Evolutionary conservation across 1,140 invertebrate genomes (phyloP), one percentile per base, ranked within the genome.

Genomic region (Caenorhabditis inopinata): DNA sequence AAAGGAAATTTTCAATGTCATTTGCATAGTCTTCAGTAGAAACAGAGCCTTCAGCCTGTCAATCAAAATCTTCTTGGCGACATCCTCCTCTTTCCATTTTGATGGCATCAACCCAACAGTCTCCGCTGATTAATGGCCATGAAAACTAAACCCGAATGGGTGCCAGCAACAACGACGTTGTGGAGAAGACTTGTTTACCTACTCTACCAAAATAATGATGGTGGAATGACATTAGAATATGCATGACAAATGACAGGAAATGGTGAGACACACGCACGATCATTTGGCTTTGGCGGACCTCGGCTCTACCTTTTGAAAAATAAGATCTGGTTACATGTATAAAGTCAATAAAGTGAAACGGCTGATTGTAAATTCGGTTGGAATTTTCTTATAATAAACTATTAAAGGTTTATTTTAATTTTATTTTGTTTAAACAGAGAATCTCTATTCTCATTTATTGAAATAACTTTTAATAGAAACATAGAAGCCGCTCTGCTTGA

Each of bases 161-260:
- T 16, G 16, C 51, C 12, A 14, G 38, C 38, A 42, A 58, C 29
- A 16, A 35, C 53, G 27, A 3, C 29, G 29, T n/a, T 42, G 6
- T 7, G 38, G 38, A 42, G 14, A 42, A 42, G 6, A 42, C 5
- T 42, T 62, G 53, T 62, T 62, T 29, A 62, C 53, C 53, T 62
- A 62, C 7, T 42, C 5, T 62, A 3, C 53, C 53, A 62, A 16
- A 62, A 62, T 62, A 62, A 32, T 62, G 27, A 62, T 32, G 53
- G 53, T 35, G 53, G 12, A 6, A 42, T 58, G 51, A 7, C 29
- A 62, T 42, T 42, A 42, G 5, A 42, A 35, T 12, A 62, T 62
- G 35, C 53, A 62, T 62, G 53, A 62, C 53, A 62, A 62, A 62
- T 62, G 53, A 32, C 53, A 32, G 53, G 53, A 62, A 62, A 62